phyloP scores from a whole-genome alignment of 2,888 invertebrate species.

The Saturnia japonica region DNA sequence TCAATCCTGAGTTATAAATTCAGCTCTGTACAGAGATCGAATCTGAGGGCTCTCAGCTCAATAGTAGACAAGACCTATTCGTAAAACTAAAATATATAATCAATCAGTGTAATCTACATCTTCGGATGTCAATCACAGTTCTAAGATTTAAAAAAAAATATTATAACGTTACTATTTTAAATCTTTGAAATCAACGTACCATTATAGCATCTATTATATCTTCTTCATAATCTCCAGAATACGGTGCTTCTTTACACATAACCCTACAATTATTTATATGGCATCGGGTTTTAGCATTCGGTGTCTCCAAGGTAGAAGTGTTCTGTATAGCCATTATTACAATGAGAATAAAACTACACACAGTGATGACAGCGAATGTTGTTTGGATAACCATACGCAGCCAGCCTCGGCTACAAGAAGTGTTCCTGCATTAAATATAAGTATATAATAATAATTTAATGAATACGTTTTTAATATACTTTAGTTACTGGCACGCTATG shows the following conservation, averaged over 20 bases:
- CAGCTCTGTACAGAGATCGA: neutral
- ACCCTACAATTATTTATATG: slow-evolving; percentile 48
- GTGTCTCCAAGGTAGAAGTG: slow-evolving; percentile 16
- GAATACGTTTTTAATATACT: no score
- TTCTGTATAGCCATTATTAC: slow-evolving; percentile 52
- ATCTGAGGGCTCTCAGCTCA: neutral
- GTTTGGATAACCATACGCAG: slow-evolving; percentile 57
- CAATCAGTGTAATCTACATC: neutral
- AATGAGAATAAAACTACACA: slow-evolving; percentile 64
- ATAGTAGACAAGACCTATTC: neutral
- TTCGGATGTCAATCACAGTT: neutral
- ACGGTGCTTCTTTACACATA: slow-evolving; percentile 49
- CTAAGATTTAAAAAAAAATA: neutral
- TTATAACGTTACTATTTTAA: neutral
- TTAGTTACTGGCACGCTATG: no score
- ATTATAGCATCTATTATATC: slow-evolving; percentile 49
- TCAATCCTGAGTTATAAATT: neutral
- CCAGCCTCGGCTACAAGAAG: slow-evolving; percentile 69
- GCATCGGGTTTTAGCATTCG: slow-evolving; percentile 36
- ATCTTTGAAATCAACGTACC: slow-evolving; percentile 40
- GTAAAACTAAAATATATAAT: no score
- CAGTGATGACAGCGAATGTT: slow-evolving; percentile 62
- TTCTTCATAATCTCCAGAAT: slow-evolving; percentile 44
- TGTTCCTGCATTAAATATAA: slow-evolving; percentile 42
- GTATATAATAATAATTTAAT: neutral